phyloP scores from a whole-genome alignment of 2,888 invertebrate species.

The Odontothrips loti region DNA sequence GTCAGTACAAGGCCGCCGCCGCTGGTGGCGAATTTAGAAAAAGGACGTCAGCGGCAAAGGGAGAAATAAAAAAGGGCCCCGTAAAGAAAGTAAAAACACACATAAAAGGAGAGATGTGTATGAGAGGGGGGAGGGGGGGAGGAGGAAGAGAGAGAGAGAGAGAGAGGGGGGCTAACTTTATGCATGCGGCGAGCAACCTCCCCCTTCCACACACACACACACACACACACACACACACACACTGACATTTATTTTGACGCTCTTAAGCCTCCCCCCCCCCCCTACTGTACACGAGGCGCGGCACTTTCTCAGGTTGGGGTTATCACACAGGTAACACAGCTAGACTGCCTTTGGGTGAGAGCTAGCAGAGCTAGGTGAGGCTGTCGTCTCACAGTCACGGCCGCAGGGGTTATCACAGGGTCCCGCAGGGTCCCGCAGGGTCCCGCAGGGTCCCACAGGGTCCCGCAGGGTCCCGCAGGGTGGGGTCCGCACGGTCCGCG shows the following conservation, averaged over 20 bases:
- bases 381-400: too few species aligned
- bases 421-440: too few species aligned
- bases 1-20: background rate
- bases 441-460: too few species aligned
- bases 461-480: too few species aligned
- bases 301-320: background rate
- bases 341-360: too few species aligned
- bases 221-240: background rate
- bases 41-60: background rate
- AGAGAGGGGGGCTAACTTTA: background rate
- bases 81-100: background rate
- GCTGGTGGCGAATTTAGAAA: background rate
- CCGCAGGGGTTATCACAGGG: too few species aligned
- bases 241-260: background rate
- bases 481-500: too few species aligned
- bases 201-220: background rate
- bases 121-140: background rate
- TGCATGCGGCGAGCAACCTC: background rate
- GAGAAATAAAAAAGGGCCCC: background rate
- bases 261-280: background rate
- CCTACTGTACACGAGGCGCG: background rate
- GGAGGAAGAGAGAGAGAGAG: background rate
- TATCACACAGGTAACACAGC: too few species aligned
- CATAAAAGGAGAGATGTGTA: too few species aligned
- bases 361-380: too few species aligned